phyloP scores from a whole-genome alignment of 2,888 invertebrate species.

The Dilophus febrilis region DNA sequence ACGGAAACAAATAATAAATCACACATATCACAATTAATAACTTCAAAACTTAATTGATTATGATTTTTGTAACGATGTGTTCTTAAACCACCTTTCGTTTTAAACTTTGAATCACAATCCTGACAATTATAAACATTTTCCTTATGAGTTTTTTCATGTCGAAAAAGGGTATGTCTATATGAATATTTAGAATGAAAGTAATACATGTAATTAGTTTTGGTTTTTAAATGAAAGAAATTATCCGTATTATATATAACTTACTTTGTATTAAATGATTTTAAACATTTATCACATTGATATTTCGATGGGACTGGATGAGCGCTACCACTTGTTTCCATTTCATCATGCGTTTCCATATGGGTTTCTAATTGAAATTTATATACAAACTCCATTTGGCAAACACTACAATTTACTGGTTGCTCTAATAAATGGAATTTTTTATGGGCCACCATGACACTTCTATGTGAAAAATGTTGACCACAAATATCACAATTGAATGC shows the following conservation, averaged over 20 bases:
- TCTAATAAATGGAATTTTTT: constrained; percentile 9
- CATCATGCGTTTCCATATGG: constrained; percentile 9
- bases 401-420: constrained; percentile 9
- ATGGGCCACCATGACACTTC: constrained; percentile 9
- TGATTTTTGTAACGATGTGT: constrained; percentile 15
- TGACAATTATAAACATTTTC: constrained; percentile 12
- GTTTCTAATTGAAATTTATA: constrained; percentile 27
- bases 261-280: constrained; percentile 21
- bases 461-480: constrained; percentile 9
- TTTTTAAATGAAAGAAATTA: background rate
- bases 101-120: constrained; percentile 15
- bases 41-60: constrained; percentile 13
- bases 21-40: constrained; percentile 15
- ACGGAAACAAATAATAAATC: constrained; percentile 13
- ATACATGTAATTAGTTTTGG: background rate
- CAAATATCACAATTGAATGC: constrained; percentile 10
- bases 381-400: constrained; percentile 9
- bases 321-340: too few species aligned
- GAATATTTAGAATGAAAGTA: background rate
- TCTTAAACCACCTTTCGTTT: constrained; percentile 14
- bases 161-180: constrained; percentile 14
- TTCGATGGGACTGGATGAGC: constrained; percentile 9
- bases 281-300: constrained; percentile 21
- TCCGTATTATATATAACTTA: constrained; percentile 7
- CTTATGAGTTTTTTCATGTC: constrained; percentile 14